Percentiles rank a stretch among this genome's conserved stretches.
Evolutionary conservation across 2,113 vertebrate species (phyloP).

Genomic region (Bombycilla garrulus): DNA sequence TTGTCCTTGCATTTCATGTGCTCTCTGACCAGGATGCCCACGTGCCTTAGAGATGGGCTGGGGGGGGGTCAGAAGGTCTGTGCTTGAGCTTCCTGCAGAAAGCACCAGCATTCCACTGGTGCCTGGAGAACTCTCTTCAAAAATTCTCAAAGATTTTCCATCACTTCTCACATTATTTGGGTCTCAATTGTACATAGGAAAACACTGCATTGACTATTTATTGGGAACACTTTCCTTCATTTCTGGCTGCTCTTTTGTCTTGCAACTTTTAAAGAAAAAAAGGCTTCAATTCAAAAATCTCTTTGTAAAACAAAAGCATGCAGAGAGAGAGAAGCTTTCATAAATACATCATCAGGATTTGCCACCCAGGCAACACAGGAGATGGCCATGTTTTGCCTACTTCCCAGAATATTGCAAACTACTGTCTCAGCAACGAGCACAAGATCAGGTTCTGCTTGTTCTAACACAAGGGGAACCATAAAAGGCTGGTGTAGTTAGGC

Average conservation of each 20-base stretch:
- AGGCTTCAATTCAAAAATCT: neutral
- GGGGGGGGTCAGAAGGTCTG: neutral
- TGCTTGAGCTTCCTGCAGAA: neutral
- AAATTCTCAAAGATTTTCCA: neutral
- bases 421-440: accelerated
- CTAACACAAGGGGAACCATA: neutral
- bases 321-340: neutral
- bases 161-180: neutral
- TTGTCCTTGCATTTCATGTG: neutral
- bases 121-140: neutral
- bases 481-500: neutral
- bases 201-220: neutral
- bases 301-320: neutral
- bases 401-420: neutral
- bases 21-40: neutral
- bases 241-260: neutral
- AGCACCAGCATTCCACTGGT: neutral
- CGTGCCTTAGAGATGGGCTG: neutral
- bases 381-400: neutral
- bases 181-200: neutral
- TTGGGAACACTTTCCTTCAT: neutral
- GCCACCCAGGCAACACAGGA: neutral
- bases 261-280: neutral
- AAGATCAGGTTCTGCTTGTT: neutral
- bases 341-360: neutral